Evolutionary conservation across 2,888 invertebrate genomes (phyloP).

Genomic region (Drosophila cracens): DNA sequence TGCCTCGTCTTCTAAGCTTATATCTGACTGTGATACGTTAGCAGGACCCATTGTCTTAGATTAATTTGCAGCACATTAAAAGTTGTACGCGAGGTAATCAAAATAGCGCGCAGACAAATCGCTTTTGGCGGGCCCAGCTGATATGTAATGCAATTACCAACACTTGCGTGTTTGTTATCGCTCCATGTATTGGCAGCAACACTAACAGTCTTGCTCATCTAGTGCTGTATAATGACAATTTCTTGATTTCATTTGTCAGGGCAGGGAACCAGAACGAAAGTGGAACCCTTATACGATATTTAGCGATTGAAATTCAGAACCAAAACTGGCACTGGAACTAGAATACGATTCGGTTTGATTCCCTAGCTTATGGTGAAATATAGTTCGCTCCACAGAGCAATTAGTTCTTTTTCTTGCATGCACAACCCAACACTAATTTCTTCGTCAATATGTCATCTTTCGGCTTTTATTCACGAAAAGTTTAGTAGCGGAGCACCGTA

Average conservation of each 20-base stretch:
- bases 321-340: not conserved
- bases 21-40: constrained; percentile 46
- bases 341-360: not conserved
- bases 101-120: constrained; percentile 46
- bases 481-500: constrained; percentile 54
- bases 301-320: not conserved
- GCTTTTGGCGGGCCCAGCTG: constrained; percentile 65
- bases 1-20: constrained; percentile 74
- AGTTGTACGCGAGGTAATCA: not conserved
- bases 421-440: constrained; percentile 54
- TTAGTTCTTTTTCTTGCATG: constrained; percentile 28
- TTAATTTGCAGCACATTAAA: not conserved
- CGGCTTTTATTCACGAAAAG: constrained; percentile 78
- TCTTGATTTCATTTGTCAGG: not conserved
- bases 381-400: constrained; percentile 26
- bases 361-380: not conserved
- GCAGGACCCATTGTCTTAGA: constrained; percentile 50
- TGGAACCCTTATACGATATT: not conserved
- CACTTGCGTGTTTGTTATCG: constrained; percentile 22
- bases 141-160: constrained; percentile 28
- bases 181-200: constrained; percentile 1
- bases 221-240: constrained; percentile 29
- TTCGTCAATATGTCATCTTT: constrained; percentile 76
- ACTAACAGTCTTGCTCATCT: not conserved
- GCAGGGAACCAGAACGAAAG: not conserved